These are phyloP conservation scores for Anticlea derivata DNA, from an alignment of 2,888 invertebrate species.

Conservation along the genomic window DNA sequence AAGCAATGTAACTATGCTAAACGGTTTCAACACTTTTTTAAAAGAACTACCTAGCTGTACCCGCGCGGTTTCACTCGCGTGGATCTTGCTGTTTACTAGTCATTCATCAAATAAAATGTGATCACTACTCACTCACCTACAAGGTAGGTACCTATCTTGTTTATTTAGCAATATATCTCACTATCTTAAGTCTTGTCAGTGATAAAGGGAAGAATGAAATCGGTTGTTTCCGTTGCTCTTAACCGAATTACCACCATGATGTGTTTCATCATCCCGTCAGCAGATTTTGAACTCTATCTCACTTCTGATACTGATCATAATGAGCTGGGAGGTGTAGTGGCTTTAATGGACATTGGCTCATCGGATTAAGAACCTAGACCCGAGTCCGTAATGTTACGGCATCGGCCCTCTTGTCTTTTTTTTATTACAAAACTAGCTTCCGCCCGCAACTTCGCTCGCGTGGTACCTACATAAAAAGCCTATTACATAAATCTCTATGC, in stretches of 20 bases:
- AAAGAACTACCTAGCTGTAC: not conserved
- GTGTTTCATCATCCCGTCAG: slow-evolving; percentile 6
- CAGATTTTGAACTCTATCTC: slow-evolving; percentile 5
- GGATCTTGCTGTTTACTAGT: no score
- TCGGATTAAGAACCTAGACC: slow-evolving; percentile 12
- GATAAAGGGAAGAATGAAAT: slow-evolving; percentile 20
- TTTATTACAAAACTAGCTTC: no score
- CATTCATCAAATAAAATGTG: no score
- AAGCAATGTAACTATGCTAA: not conserved
- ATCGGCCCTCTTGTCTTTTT: no score
- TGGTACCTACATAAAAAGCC: no score
- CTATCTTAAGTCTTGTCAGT: slow-evolving; percentile 15
- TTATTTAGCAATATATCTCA: slow-evolving; percentile 10
- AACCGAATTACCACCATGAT: slow-evolving; percentile 13
- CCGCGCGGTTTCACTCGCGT: no score
- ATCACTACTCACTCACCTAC: not conserved
- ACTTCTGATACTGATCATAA: not conserved
- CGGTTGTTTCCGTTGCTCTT: slow-evolving; percentile 19
- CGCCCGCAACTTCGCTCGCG: no score
- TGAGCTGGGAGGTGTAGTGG: not conserved
- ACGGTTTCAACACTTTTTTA: not conserved
- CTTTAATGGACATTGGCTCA: slow-evolving; percentile 15
- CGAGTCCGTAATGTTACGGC: no score
- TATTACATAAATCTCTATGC: no score
- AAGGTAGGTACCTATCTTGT: slow-evolving; percentile 4